Percentiles rank a stretch among this genome's conserved stretches.
phyloP scores from a whole-genome alignment of 2,888 invertebrate genomes.

The Lasioglossum morio region DNA sequence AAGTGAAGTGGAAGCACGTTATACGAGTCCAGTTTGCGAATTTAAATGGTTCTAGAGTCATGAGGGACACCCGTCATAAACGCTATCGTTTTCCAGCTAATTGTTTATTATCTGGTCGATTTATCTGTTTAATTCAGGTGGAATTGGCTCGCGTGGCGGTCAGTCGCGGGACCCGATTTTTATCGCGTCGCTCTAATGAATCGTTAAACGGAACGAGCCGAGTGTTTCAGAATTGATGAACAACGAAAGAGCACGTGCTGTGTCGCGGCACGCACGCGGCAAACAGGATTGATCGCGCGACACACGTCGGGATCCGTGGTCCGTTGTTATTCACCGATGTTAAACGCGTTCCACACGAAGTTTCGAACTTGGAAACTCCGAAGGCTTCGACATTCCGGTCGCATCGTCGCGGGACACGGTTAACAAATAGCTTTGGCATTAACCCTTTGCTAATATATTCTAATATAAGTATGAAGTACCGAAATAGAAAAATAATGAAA shows the following conservation, averaged over 20 bases:
- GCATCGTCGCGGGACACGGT: constrained; percentile 45
- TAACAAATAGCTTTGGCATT: constrained; percentile 77
- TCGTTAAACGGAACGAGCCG: not conserved
- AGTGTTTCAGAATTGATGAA: not conserved
- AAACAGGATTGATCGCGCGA: not conserved
- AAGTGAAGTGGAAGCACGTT: not conserved
- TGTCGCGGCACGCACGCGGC: not conserved
- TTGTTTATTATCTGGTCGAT: not conserved
- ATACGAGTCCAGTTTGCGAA: not conserved
- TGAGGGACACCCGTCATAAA: not conserved
- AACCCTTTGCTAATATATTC: constrained; percentile 40
- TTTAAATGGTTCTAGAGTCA: not conserved
- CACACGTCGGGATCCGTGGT: constrained; percentile 11
- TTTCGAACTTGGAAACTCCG: constrained; percentile 54
- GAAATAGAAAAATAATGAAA: no score
- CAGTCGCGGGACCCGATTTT: constrained; percentile 13
- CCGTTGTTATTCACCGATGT: constrained; percentile 43
- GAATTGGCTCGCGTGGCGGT: not conserved
- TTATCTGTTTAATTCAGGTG: constrained; percentile 9
- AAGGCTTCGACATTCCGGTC: constrained; percentile 66
- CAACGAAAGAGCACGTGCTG: constrained; percentile 7
- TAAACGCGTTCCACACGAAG: constrained; percentile 56
- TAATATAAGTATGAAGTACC: no score
- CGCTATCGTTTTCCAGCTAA: constrained; percentile 2
- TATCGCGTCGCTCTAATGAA: constrained; percentile 6